Conservation (phyloP, 2,888 invertebrate genomes). For the Lasioglossum zephyrum region DNA sequence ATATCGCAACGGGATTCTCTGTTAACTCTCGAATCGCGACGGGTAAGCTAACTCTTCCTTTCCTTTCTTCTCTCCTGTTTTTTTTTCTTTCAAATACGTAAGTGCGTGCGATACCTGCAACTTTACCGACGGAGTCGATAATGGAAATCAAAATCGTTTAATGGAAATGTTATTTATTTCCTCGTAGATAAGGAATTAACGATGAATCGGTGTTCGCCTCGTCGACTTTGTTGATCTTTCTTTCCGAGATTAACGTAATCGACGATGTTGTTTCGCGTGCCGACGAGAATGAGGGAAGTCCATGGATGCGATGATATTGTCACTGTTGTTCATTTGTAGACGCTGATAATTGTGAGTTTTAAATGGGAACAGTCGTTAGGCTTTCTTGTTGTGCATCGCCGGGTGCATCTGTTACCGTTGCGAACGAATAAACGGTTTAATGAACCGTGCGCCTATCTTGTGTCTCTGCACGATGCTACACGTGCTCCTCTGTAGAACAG, state of each 20-base stretch:
- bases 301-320: neutral
- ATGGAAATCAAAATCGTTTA: too few species aligned
- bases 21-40: conserved; percentile 2
- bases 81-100: neutral
- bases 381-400: conserved; percentile 6
- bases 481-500: conserved; percentile 17
- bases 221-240: too few species aligned
- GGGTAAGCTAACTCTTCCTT: conserved; percentile 32
- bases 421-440: conserved; percentile 18
- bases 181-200: neutral
- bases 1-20: neutral
- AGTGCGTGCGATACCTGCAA: neutral
- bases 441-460: neutral
- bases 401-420: neutral
- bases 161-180: neutral
- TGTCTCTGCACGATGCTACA: neutral
- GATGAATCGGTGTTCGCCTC: neutral
- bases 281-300: conserved; percentile 1
- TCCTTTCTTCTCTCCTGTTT: neutral
- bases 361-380: neutral
- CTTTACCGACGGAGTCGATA: neutral
- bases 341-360: conserved; percentile 21
- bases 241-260: neutral
- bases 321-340: neutral
- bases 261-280: neutral